Evolutionary conservation across 2,888 invertebrate species (phyloP), one percentile per base, ranked within the genome.

Genomic region (Luperina testacea): DNA sequence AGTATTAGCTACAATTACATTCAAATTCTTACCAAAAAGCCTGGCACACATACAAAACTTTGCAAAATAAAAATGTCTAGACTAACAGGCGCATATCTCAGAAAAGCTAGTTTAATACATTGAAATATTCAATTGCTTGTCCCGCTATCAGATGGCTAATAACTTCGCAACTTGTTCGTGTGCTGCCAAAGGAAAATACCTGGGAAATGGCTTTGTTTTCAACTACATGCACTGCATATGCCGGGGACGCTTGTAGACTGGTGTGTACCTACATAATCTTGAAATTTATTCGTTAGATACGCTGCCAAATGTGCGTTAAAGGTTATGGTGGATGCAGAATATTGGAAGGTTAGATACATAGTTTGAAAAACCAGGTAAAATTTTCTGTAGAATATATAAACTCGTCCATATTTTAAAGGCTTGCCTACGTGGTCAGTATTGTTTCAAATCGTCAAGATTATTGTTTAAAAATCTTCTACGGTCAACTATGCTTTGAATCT

Each of bases 81-180:
- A 85, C 85, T 71, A 77, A 70, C 61, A 81, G 73, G 80, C 75
- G 80, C 82, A 75, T 82, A 84, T 79, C 70, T 85, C 69, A 78
- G 45, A 77, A 72, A 86, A 81, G 72, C 79, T 82, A 87, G 85
- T 90, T 87, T 88, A 90, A 91, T 92, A 91, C 88, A 91, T 89
- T 90, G 90, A 87, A 88, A 91, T 90, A 92, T 92, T 92, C 92
- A 92, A 93, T 93, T 91, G 91, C 88, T 86, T 89, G 90, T 87
- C 83, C 79, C 80, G 79, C 88, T 92, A 93, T 92, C 93, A 86
- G 91, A 92, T 92, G 78, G 88, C 86, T 90, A 90, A 91, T 92
- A 92, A 91, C 88, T 92, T 91, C 68, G 77, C 89, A 93, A 93
- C 88, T 93, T 92, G 74, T 88, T 78, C 92, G 90, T 91, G 87